Base-by-base conservation (phyloP, 2,797 vertebrate genomes). In the Eidolon dupreanum region DNA sequence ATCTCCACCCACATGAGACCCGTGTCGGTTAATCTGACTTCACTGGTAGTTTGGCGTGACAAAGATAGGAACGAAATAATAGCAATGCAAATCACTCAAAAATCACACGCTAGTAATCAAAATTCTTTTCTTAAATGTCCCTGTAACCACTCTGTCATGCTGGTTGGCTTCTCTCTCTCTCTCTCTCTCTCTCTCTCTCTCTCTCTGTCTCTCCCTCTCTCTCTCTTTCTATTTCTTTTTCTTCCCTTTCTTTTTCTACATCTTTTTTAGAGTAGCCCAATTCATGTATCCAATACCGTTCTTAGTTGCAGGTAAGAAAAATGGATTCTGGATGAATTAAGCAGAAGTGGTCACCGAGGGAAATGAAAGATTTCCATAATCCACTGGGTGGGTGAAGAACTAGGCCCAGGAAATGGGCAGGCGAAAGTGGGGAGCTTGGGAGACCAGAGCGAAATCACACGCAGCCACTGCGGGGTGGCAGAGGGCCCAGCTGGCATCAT, bases 381-480 rank as follows among this genome's bases (percentile, higher is more conserved):
- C 13, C 7, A 9, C 9, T 38, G 17, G 15, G 19, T 22, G 53
- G 31, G 36, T 68, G 55, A 31, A 57, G 63, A 88, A 1, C 1
- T 33, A 31, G 77, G 8, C 46, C 11, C 26, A 63, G 36, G 20
- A 41, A 61, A 49, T 41, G 19, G 51, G 31, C 33, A 38, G n/a
- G 59, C 11, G 28, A 20, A 59, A 33, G 11, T 0, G 5, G 13
- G n/a, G 65, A 20, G 55, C 1, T 15, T 3, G 33, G 7, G 41
- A 65, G 36, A 53, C 5, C 1, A 7, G 8, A 0, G 36, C 8
- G 36, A 31, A 55, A 4, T 41, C 1, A 2, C 1, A 6, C 3
- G 15, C 51, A 6, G 46, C 20, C 13, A 28, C 55, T 38, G 51
- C 16, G 16, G 12, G 38, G 12, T 10, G 51, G 20, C 4, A 5